Evolutionary conservation across 2,888 invertebrate genomes (phyloP), one percentile per base, ranked within the genome.

Genomic region (Xanthorhoe spadicearia): DNA sequence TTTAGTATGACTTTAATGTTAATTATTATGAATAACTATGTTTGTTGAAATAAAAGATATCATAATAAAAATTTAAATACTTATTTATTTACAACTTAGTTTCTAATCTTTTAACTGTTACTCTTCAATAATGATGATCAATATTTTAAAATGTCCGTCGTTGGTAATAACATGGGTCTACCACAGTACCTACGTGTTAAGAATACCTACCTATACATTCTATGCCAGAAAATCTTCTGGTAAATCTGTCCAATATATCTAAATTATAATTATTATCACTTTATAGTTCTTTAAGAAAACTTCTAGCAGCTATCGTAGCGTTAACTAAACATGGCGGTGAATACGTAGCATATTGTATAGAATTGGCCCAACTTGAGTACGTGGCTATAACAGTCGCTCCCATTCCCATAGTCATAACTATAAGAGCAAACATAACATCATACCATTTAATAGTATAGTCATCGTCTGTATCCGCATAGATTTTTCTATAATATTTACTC

Each of bases 311-410:
- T 3, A 83, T 83, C 0, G 94, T 94, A 0, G 95, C 90, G 78
- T 96, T 96, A 43, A 95, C 84, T 72, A 97, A 92, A 86, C 97
- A 97, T 1, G 97, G 96, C 28, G 96, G 95, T 50, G 95, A 94
- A 74, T 96, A 96, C 48, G 93, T 93, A 0, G 95, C 95, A 53
- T 95, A 95, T 52, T 90, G 88, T 13, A 95, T 90, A 0, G 96
- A 94, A 79, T 95, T 95, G 13, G 93, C 88, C 79, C 97, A 88
- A 86, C 96, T 96, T 3, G 96, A 94, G 77, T 95, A 97, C 0
- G 96, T 96, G 0, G 97, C 95, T 0, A 95, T 90, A 1, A 95
- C 75, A 0, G 96, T 97, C 3, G 96, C 95, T 1, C 88, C 57
- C 6, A 95, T 75, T 0, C 97, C 96, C 74, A 95, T 85, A 1